Percentiles rank a stretch among this genome's conserved stretches.
Conservation (phyloP, 2,797 vertebrate species). For the Nyctalus aviator region DNA sequence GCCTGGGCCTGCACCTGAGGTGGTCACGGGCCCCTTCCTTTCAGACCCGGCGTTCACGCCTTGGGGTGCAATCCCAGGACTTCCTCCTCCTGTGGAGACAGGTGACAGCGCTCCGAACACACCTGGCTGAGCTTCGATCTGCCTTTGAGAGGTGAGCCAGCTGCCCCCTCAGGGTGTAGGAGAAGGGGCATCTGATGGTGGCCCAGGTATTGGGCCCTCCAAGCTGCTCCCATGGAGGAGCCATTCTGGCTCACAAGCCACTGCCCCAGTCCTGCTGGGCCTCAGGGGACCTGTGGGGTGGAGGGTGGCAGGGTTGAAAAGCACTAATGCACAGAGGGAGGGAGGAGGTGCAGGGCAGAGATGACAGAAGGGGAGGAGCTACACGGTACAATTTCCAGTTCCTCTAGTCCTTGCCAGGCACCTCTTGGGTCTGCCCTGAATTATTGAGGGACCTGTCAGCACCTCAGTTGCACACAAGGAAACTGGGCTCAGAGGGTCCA, state of each 20-base stretch:
- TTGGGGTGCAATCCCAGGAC: conserved; percentile 82
- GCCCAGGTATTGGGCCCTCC: background rate
- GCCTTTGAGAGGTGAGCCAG: conserved; percentile 90
- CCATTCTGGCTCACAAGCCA: fast-evolving
- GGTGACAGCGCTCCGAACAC: conserved; percentile 89
- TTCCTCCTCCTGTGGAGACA: conserved; percentile 91
- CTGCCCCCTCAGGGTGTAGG: fast-evolving
- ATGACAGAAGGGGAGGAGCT: fast-evolving
- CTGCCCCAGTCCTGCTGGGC: background rate
- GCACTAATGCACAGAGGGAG: fast-evolving
- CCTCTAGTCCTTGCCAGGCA: background rate
- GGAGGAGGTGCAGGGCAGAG: too few relatives aligned
- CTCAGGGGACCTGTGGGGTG: fast-evolving
- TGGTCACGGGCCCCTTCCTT: background rate
- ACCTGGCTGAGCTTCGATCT: conserved; percentile 90
- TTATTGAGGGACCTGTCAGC: too few relatives aligned
- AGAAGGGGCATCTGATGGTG: fast-evolving
- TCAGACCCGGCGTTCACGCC: conserved; percentile 85
- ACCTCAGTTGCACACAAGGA: background rate
- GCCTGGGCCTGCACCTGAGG: fast-evolving
- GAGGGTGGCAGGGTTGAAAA: fast-evolving
- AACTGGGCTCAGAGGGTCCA: background rate
- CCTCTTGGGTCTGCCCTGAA: fast-evolving
- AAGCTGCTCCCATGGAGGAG: background rate
- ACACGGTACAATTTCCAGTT: fast-evolving